Percentiles rank a stretch among this genome's conserved stretches.
Evolutionary conservation across 2,888 invertebrate genomes (phyloP).

Genomic region (Stomorhina lunata): DNA sequence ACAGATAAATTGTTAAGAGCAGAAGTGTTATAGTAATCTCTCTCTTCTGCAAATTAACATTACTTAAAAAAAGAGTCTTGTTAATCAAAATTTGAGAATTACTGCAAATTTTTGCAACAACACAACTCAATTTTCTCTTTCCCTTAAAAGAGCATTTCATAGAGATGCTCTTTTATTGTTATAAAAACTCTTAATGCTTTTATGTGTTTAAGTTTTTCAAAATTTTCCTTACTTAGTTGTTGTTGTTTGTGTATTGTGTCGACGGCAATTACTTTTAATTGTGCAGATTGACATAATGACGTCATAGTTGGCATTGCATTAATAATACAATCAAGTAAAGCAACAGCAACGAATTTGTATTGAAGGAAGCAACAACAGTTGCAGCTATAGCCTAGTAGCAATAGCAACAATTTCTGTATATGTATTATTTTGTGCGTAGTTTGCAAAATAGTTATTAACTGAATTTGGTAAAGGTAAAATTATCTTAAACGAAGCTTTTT

Average conservation of each 20-base stretch:
- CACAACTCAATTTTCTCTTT: no score
- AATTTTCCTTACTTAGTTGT: constrained; percentile 20
- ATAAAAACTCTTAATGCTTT: not conserved
- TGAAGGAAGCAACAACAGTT: not conserved
- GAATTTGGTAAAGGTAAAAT: no score
- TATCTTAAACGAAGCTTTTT: no score
- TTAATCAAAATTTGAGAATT: no score
- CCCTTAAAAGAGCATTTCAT: no score
- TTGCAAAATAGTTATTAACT: not conserved
- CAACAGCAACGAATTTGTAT: constrained; percentile 5
- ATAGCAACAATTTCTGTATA: constrained; percentile 22
- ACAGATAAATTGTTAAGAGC: constrained; percentile 4
- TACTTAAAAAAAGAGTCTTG: no score
- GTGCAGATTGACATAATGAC: constrained; percentile 66
- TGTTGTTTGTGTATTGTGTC: constrained; percentile 19
- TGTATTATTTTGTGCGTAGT: not conserved
- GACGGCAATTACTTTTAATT: constrained; percentile 61
- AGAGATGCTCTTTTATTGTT: not conserved
- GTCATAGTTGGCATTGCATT: constrained; percentile 70
- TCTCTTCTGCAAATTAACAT: no score
- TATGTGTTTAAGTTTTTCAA: not conserved
- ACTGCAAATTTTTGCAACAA: no score
- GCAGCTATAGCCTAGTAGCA: not conserved
- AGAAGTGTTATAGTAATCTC: no score
- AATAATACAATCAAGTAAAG: constrained; percentile 48